Evolutionary conservation across 2,888 invertebrate genomes (phyloP).

Genomic region (Ophion ellenae): DNA sequence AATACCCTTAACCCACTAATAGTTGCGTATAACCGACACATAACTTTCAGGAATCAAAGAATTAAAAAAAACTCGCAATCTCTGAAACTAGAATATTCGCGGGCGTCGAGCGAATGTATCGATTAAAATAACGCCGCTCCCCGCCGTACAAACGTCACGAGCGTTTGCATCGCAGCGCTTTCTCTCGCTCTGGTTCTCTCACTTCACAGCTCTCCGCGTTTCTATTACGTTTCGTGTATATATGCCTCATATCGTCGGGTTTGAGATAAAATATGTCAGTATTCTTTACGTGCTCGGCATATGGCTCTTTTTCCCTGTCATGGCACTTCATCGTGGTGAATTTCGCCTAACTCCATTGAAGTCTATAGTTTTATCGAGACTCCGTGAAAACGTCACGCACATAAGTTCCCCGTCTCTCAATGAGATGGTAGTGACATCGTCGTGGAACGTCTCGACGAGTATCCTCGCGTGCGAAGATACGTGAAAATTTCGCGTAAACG

Average conservation of each 20-base stretch:
- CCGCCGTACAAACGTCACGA: constrained; percentile 5
- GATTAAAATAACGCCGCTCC: not conserved
- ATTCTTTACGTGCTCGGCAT: constrained; percentile 37
- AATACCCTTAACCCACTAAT: too few relatives aligned
- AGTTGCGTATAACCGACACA: too few relatives aligned
- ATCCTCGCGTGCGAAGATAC: not conserved
- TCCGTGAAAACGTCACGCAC: not conserved
- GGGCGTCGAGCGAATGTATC: constrained; percentile 7
- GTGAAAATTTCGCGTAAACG: constrained; percentile 10
- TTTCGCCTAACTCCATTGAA: constrained; percentile 6
- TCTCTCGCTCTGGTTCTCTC: constrained; percentile 22
- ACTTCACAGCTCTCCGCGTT: not conserved
- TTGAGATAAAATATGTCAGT: constrained; percentile 13
- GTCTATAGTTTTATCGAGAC: not conserved
- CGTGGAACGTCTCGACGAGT: not conserved
- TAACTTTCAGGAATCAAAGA: not conserved
- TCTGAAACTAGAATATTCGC: constrained; percentile 34
- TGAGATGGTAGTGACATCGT: not conserved
- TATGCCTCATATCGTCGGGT: not conserved
- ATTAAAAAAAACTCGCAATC: not conserved
- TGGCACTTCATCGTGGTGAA: constrained; percentile 48
- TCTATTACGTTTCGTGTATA: not conserved
- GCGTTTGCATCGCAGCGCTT: constrained; percentile 30
- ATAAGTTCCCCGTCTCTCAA: not conserved
- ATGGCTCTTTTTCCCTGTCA: constrained; percentile 54